These are phyloP conservation scores for Drosophila pallidifrons DNA, from an alignment of 1,140 invertebrate species.

Conservation along the genomic window DNA sequence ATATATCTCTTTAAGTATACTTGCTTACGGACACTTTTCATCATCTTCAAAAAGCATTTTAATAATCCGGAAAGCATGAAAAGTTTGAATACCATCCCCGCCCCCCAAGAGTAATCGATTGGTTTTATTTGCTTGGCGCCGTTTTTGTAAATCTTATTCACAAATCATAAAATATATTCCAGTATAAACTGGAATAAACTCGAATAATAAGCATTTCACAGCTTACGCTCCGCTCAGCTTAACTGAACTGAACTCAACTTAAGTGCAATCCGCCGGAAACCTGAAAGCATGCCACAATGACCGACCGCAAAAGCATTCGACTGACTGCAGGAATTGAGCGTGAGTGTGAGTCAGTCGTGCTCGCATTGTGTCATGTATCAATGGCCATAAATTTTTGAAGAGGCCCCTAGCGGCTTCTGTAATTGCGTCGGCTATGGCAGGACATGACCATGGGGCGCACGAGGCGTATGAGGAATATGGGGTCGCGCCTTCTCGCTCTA, in stretches of 20 bases:
- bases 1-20: too few relatives aligned
- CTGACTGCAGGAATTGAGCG: slow-evolving; percentile 11
- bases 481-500: background rate
- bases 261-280: slow-evolving; percentile 1
- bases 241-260: background rate
- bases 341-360: too few relatives aligned
- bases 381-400: slow-evolving; percentile 67
- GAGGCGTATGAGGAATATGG: background rate
- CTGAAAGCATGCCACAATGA: slow-evolving; percentile 27
- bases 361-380: slow-evolving; percentile 33
- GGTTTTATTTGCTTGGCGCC: background rate
- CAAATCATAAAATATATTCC: slow-evolving; percentile 7
- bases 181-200: background rate
- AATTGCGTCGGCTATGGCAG: slow-evolving; percentile 21
- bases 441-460: slow-evolving; percentile 24
- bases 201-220: slow-evolving; percentile 1
- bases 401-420: slow-evolving; percentile 32
- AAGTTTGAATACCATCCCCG: background rate
- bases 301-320: slow-evolving; percentile 27
- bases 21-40: too few relatives aligned
- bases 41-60: background rate
- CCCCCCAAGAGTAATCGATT: slow-evolving; percentile 4
- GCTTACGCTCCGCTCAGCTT: background rate
- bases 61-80: background rate
- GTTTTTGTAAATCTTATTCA: background rate